Evolutionary conservation across 2,888 invertebrate genomes (phyloP).

Genomic region (Drosophila birchii): DNA sequence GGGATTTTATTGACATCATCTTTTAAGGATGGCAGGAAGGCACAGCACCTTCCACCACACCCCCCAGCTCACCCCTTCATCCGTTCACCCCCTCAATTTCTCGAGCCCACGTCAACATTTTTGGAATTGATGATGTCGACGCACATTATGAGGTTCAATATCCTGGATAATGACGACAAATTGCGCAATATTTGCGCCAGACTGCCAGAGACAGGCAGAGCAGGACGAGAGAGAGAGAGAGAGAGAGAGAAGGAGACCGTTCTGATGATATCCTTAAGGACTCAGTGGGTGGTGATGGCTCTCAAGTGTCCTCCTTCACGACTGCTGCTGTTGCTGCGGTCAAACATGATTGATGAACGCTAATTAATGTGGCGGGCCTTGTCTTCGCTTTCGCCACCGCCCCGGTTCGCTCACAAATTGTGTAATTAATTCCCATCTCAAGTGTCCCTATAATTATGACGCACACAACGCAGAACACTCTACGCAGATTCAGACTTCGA

Average conservation of each 20-base stretch:
- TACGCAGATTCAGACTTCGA: not conserved
- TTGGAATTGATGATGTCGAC: slow-evolving; percentile 77
- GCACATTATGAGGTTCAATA: slow-evolving; percentile 78
- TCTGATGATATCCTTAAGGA: not conserved
- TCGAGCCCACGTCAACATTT: slow-evolving; percentile 39
- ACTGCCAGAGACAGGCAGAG: slow-evolving; percentile 11
- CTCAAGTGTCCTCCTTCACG: slow-evolving; percentile 42
- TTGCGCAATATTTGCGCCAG: slow-evolving; percentile 75
- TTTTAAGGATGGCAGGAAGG: slow-evolving; percentile 11
- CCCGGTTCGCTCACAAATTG: slow-evolving; percentile 53
- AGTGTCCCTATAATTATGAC: slow-evolving; percentile 69
- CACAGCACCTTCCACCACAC: not conserved
- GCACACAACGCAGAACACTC: slow-evolving; percentile 24
- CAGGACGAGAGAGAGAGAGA: not conserved
- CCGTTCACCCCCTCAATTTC: slow-evolving; percentile 3
- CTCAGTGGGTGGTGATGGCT: slow-evolving; percentile 15
- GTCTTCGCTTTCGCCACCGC: not conserved
- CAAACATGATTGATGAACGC: slow-evolving; percentile 78
- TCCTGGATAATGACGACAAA: slow-evolving; percentile 81
- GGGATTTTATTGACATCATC: slow-evolving; percentile 16
- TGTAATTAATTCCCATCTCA: slow-evolving; percentile 71
- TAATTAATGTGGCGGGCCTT: slow-evolving; percentile 69
- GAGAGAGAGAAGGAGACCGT: not conserved
- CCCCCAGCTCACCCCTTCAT: not conserved
- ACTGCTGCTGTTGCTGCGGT: slow-evolving; percentile 48